Evolutionary conservation across 35 echinoderm and acorn worm species (phyloP), one percentile per base, ranked within the genome.

Genomic region (Ophioderma brevispina): DNA sequence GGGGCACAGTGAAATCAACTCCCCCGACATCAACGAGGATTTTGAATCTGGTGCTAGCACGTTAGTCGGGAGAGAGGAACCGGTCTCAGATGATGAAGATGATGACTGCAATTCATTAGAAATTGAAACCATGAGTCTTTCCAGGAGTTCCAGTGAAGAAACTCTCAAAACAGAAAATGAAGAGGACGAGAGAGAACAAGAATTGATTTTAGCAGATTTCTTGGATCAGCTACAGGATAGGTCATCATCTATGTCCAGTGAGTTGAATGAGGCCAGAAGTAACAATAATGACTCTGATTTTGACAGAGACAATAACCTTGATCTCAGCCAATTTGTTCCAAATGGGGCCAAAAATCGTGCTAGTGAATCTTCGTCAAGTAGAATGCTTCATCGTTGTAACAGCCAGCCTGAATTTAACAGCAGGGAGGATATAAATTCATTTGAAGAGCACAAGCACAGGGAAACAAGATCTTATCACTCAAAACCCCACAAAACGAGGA

Each of bases 91-190:
- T 40, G 91, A 96, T 32, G 82, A 75, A 31, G 82, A 92, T 34
- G 87, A 88, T 8, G 88, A 93, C 37, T 82, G 80, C 52, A 87
- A 88, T 17, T 46, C 52, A 35, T 80, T 80, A 50, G 94, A 96
- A 39, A 79, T 79, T 23, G 94, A 93, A 10, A 87, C 86, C 34
- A 75, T 92, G 8, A 91, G 38, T 30, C 49, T 91, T 28, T 92
- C 89, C n/a, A 81, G 90, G 18, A 96, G 94, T 64, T 96, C 94
- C 18, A 92, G 92, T 63, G 94, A 93, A 17, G 91, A 96, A 31
- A 92, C 86, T 38, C 83, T 90, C 85, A 96, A 94, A 78, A 89
- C 78, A 23, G 76, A 82, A 40, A 91, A 96, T 82, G 85, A 93
- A 23, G 94, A 92, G 52, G 94, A 96, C 50, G 89, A 42, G 33